Evolutionary conservation across 1,140 invertebrate genomes (phyloP), one percentile per base, ranked within the genome.

Genomic region (Callitettix versicolor): DNA sequence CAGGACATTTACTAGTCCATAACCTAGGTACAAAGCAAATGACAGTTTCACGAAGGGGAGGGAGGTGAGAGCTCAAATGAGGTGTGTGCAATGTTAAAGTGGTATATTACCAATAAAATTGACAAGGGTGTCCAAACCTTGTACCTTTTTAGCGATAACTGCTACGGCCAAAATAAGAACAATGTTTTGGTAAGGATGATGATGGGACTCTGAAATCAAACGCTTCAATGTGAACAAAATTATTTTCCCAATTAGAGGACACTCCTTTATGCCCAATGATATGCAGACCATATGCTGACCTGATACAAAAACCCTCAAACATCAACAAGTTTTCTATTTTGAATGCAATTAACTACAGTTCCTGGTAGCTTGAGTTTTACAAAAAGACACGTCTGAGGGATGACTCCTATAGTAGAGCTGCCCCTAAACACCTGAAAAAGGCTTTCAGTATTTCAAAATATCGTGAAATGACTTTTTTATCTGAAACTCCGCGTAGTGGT

Each of bases 1-100:
- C 56, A 55, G 55, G 56, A 57, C 33, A 40, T 59, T 14, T 63
- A 61, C 41, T 63, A 57, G 44, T 60, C 17, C 55, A 62, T 47
- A 47, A 58, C 33, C 18, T 62, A 26, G 43, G 33, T 52, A 53
- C 20, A 21, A 53, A 58, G 36, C 34, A 53, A 18, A 47, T 46
- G 11, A 59, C 24, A 49, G 21, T 33, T 49, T 49, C 20, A 56
- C 20, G 61, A 62, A 54, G 26, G 24, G 15, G 57, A 54, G 17
- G 59, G 51, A 14, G 33, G 41, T 14, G 58, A 58, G 46, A 53
- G 56, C 9, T 42, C 46, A 38, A 56, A 60, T 56, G 57, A 60
- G 6, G 59, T 60, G 1, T 58, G 56, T 22, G 53, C 59, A 21
- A 58, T 60, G 56, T 15, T 58, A 15, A 17, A 41, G 24, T 46